phyloP scores from a whole-genome alignment of 2,888 invertebrate species.

The Salticus scenicus region DNA sequence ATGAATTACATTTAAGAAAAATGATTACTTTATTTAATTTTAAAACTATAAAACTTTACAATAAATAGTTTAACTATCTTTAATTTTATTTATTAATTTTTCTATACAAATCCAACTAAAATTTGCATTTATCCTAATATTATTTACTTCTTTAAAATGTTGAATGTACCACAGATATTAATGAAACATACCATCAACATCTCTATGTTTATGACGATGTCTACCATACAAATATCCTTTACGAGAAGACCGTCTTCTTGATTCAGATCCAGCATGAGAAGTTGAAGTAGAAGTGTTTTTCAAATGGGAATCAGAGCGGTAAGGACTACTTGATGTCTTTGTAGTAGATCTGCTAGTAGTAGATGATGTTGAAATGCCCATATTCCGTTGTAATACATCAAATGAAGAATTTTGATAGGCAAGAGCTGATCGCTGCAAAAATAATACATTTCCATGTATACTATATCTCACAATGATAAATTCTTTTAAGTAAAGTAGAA shows the following conservation, averaged over 20 bases:
- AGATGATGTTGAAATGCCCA: conserved; percentile 95
- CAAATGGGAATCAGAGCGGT: conserved; percentile 79
- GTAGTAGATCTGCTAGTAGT: conserved; percentile 92
- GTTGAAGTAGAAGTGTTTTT: conserved; percentile 75
- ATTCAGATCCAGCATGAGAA: conserved; percentile 62
- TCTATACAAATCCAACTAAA: no score
- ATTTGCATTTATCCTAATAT: no score
- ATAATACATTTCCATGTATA: no score
- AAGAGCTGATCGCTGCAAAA: conserved; percentile 83
- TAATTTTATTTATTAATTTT: no score
- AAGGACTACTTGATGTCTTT: conserved; percentile 94
- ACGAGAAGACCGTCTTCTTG: conserved; percentile 38
- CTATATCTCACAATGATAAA: no score
- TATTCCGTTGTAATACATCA: conserved; percentile 77
- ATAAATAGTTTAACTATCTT: no score
- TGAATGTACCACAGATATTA: no score
- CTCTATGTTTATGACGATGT: conserved; percentile 47
- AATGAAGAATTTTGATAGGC: conserved; percentile 82
- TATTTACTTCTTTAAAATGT: no score
- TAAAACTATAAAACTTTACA: no score
- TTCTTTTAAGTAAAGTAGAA: no score
- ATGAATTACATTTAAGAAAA: no score
- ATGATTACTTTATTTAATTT: no score
- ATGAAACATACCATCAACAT: conserved; percentile 63
- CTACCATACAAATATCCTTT: conserved; percentile 59